Percentiles rank a stretch among this genome's conserved stretches.
phyloP scores from a whole-genome alignment of 30 jellyfish, hydroid and myxozoan species.

The Clytia hemisphaerica region DNA sequence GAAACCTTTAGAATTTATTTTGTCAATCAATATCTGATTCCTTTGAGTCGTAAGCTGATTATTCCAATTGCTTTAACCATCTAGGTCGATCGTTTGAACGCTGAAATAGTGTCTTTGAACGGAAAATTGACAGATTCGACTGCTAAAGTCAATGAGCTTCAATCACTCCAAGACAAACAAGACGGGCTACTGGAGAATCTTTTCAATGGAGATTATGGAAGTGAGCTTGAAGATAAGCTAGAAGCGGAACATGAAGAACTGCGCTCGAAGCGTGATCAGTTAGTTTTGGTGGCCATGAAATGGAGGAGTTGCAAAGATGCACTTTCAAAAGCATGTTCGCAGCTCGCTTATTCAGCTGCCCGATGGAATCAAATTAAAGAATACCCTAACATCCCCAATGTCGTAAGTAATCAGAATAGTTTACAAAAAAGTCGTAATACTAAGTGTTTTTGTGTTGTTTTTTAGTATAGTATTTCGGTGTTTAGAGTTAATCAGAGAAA shows the following conservation, averaged over 20 bases:
- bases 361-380: conserved; percentile 72
- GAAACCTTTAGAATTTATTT: too few relatives aligned
- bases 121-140: conserved; percentile 22
- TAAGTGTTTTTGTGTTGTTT: too few relatives aligned
- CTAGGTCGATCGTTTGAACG: conserved; percentile 52
- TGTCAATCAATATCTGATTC: too few relatives aligned
- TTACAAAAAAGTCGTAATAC: too few relatives aligned
- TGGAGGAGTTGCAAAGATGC: conserved; percentile 67
- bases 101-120: conserved; percentile 27
- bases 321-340: conserved; percentile 69
- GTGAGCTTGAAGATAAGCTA: conserved; percentile 72
- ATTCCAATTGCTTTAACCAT: too few relatives aligned
- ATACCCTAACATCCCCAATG: background rate
- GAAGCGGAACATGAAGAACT: conserved; percentile 72
- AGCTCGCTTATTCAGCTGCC: conserved; percentile 52
- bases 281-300: conserved; percentile 59
- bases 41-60: too few relatives aligned
- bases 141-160: conserved; percentile 11
- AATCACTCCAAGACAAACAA: conserved; percentile 43
- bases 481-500: too few relatives aligned
- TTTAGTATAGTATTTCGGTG: too few relatives aligned
- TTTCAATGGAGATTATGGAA: conserved; percentile 78
- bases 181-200: conserved; percentile 72
- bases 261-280: conserved; percentile 47
- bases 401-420: too few relatives aligned